These are phyloP conservation scores for Parasteatoda lunata DNA, from an alignment of 2,888 invertebrate genomes.

Conservation along the genomic window DNA sequence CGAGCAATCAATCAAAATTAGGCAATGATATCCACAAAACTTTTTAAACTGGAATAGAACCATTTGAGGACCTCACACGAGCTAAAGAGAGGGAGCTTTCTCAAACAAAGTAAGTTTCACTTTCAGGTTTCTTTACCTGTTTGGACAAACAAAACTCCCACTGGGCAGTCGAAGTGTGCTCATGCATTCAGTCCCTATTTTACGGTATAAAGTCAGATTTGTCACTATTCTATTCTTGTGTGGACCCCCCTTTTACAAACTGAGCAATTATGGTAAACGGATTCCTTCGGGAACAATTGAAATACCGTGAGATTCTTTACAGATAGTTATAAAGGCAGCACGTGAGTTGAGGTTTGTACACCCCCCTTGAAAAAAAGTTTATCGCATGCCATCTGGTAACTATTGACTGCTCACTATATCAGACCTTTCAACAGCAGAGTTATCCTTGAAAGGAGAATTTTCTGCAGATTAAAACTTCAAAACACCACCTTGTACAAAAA, in stretches of 20 bases:
- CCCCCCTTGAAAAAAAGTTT: not conserved
- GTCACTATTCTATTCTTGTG: conserved; percentile 24
- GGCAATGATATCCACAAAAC: conserved; percentile 45
- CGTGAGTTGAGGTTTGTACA: not conserved
- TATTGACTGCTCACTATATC: conserved; percentile 13
- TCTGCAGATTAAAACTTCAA: conserved; percentile 33
- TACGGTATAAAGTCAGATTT: conserved; percentile 12
- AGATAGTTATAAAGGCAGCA: not conserved
- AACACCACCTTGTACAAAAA: not conserved
- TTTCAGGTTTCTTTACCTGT: not conserved
- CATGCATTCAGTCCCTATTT: not conserved
- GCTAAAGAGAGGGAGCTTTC: conserved; percentile 8
- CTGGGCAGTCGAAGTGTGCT: not conserved
- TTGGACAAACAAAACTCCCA: conserved; percentile 5
- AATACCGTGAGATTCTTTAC: conserved; percentile 25
- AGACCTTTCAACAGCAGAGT: not conserved
- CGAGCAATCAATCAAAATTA: conserved; percentile 66
- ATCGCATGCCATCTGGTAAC: conserved; percentile 25
- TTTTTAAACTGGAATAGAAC: conserved; percentile 35
- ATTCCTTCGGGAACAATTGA: conserved; percentile 36
- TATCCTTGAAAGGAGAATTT: conserved; percentile 23
- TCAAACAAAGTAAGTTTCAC: conserved; percentile 14
- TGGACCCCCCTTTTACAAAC: conserved; percentile 39
- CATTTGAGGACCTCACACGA: conserved; percentile 60
- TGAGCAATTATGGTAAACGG: conserved; percentile 59